Evolutionary conservation across 2,797 vertebrate species (phyloP).

Genomic region (Myotis findleyi): DNA sequence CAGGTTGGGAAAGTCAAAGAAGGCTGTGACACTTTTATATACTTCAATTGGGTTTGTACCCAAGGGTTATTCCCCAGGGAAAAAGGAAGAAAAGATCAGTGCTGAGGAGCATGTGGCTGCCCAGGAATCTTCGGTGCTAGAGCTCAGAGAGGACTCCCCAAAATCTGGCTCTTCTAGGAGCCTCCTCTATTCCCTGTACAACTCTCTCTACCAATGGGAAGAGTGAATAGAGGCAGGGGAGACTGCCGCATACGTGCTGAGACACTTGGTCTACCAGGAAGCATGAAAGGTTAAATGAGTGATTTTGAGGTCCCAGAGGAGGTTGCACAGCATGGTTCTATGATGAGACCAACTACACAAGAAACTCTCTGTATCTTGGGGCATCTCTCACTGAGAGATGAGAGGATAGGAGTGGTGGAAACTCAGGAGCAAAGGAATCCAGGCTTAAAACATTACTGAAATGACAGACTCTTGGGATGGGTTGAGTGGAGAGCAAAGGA

Average conservation of each 20-base stretch:
- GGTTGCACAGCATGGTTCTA: background rate
- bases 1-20: background rate
- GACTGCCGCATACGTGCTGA: fast-evolving
- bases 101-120: background rate
- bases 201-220: background rate
- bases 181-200: background rate
- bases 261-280: background rate
- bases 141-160: background rate
- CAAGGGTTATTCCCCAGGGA: background rate
- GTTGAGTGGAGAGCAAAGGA: background rate
- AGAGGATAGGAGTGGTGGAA: too few species aligned
- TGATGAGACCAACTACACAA: background rate
- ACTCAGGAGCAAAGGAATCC: background rate
- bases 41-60: background rate
- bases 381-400: background rate
- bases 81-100: background rate
- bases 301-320: background rate
- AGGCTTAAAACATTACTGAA: background rate
- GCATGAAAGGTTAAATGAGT: background rate
- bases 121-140: background rate
- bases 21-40: background rate
- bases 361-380: background rate
- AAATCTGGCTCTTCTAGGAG: background rate
- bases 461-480: background rate
- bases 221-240: background rate